Percentiles rank a stretch among this genome's conserved stretches.
Evolutionary conservation across 2,888 invertebrate species (phyloP).

Genomic region (Drosophila testacea): DNA sequence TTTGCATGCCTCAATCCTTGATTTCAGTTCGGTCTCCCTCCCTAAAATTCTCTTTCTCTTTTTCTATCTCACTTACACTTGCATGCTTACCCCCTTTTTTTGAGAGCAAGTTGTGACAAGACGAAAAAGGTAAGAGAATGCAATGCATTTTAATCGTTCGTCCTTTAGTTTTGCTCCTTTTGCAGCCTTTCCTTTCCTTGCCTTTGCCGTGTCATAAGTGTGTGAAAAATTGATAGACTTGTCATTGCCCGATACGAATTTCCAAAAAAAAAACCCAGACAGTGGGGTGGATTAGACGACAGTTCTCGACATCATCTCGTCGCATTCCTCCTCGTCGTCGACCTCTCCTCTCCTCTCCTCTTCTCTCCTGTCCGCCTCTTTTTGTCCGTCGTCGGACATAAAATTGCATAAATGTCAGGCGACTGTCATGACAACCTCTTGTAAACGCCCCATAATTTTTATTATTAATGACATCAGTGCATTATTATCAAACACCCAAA

Average conservation of each 20-base stretch:
- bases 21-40: slow-evolving; percentile 21
- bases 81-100: slow-evolving; percentile 35
- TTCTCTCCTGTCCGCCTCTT: slow-evolving; percentile 31
- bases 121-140: slow-evolving; percentile 32
- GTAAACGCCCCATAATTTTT: slow-evolving; percentile 79
- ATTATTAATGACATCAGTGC: slow-evolving; percentile 70
- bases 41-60: not conserved
- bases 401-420: slow-evolving; percentile 79
- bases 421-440: slow-evolving; percentile 79
- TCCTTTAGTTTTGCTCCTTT: slow-evolving; percentile 45
- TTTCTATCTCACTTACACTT: not conserved
- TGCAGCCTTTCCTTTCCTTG: slow-evolving; percentile 40
- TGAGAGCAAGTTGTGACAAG: slow-evolving; percentile 32
- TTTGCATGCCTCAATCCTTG: slow-evolving; percentile 62
- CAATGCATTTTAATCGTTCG: slow-evolving; percentile 54
- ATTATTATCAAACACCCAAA: slow-evolving; percentile 55
- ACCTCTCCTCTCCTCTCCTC: slow-evolving; percentile 10
- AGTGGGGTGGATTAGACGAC: slow-evolving; percentile 60
- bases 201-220: slow-evolving; percentile 60
- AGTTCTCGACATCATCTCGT: slow-evolving; percentile 20
- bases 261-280: slow-evolving; percentile 2
- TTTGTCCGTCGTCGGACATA: slow-evolving; percentile 54
- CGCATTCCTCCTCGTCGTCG: slow-evolving; percentile 10
- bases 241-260: slow-evolving; percentile 52
- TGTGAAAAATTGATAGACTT: slow-evolving; percentile 80